Base-by-base conservation (phyloP, 2,113 vertebrate species). In the Zapornia atra region DNA sequence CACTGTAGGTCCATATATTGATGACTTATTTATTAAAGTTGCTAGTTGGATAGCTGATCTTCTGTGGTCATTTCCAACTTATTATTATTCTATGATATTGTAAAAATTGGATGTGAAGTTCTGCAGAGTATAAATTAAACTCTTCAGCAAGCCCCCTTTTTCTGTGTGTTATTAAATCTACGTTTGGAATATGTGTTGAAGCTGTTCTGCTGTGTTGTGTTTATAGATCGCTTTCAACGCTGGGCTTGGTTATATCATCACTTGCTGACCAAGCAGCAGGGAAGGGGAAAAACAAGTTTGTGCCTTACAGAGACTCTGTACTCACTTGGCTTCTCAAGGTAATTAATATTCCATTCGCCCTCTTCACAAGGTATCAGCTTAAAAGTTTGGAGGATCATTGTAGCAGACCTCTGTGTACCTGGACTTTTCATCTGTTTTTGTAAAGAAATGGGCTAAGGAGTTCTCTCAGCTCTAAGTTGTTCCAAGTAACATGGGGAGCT, bases 291-390 rank as follows among this genome's bases (percentile, higher is more conserved):
- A 98, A 94, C 92, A 99, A 99, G 97, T 99, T 99, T 98, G 99
- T 99, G 97, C 99, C 99, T 96, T 99, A 99, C 97, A 99, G 99
- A 98, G 99, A 99, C 95, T 99, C 99, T 20, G 99, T 99, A 26
- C 99, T 99, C 94, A 99, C 99, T 73, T 99, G 99, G 99, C 98
- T 99, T 72, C 99, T 99, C 82, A 99, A 99, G 99, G 99, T 99
- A 98, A 97, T 79, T 24, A 48, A 12, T 92, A 40, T 63, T 86
- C 36, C 0, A 0, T 82, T 90, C 34, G 60, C 19, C 16, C 4
- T 26, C 13, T 75, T 84, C 25, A 71, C 29, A 68, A 42, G 29
- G n/a, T 75, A 21, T 44, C 48, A 65, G 10, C 15, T 83, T 82
- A n/a, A 13, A 73, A 31, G 46, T 70, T 64, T 68, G 42, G 63